Evolutionary conservation across 2,888 invertebrate genomes (phyloP), one percentile per base, ranked within the genome.

Genomic region (Heliconius aoede): DNA sequence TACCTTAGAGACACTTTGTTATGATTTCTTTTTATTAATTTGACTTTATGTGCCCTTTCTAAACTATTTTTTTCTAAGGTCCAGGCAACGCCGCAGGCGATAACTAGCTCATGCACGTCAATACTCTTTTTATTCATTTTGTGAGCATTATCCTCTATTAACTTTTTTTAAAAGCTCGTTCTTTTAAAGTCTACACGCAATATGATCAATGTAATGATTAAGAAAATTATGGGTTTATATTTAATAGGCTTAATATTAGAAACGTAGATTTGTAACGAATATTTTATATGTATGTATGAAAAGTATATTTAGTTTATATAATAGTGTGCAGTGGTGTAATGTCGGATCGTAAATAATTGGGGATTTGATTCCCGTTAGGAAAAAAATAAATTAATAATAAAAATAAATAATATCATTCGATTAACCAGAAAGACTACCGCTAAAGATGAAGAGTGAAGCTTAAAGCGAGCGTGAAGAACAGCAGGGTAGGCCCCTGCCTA

Each of bases 81-180:
- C 15, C n/a, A 77, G 65, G 76, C 62, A 77, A 74, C 80, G 83
- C 83, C 82, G 83, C 80, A 77, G 82, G 82, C 82, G 73, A 64
- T 58, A 36, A 9, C 74, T 77, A 80, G 79, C 76, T 55, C 76
- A 73, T 73, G 77, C 79, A 68, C 74, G 74, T 79, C 67, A 72
- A 73, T 79, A 77, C 40, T 68, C 75, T 69, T 79, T 73, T 74
- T 68, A 21, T 30, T 60, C 73, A 32, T 65, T 65, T 51, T 73
- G 55, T 30, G 26, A 62, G 28, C 58, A 72, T 76, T 77, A 69
- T 74, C 24, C 24, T 69, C 69, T 51, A 74, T 74, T 74, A 74
- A 62, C 40, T 69, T 46, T 74, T 74, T 69, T 36, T 74, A 32
- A 55, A 46, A 30, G 28, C 32, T 73, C 32, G 58, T 60, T 60